Conservation (phyloP, 1,140 invertebrate species). For the Drosophila truncata region DNA sequence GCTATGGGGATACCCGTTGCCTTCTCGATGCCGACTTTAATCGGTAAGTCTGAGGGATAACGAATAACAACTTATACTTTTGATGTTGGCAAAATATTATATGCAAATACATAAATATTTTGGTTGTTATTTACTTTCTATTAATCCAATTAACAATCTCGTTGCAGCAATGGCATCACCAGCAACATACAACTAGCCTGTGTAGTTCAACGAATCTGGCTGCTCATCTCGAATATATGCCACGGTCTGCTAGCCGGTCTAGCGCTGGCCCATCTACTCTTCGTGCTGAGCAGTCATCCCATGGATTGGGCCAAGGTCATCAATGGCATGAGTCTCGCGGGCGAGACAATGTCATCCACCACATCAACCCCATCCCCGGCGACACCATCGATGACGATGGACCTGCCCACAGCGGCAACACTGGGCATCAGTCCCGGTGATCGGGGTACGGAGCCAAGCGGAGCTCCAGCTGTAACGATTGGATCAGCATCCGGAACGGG, state of each 20-base stretch:
- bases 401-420: constrained; percentile 17
- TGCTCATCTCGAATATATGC: constrained; percentile 84
- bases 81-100: neutral
- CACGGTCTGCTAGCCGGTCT: constrained; percentile 84
- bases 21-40: constrained; percentile 76
- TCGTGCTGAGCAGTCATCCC: constrained; percentile 80
- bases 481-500: neutral
- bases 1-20: constrained; percentile 76
- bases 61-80: neutral
- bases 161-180: constrained; percentile 70
- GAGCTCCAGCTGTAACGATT: neutral
- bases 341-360: constrained; percentile 65
- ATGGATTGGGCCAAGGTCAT: constrained; percentile 83
- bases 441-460: constrained; percentile 21
- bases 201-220: constrained; percentile 84
- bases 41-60: constrained; percentile 60
- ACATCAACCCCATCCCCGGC: constrained; percentile 17
- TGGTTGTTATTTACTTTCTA: too few species aligned
- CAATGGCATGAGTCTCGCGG: constrained; percentile 75
- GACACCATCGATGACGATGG: constrained; percentile 9
- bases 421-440: constrained; percentile 16
- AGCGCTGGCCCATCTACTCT: constrained; percentile 83
- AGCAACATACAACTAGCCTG: constrained; percentile 81
- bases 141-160: neutral
- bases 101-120: neutral